These are phyloP conservation scores for Elgonia sp. DNA, from an alignment of 2,888 invertebrate genomes.

Conservation along the genomic window DNA sequence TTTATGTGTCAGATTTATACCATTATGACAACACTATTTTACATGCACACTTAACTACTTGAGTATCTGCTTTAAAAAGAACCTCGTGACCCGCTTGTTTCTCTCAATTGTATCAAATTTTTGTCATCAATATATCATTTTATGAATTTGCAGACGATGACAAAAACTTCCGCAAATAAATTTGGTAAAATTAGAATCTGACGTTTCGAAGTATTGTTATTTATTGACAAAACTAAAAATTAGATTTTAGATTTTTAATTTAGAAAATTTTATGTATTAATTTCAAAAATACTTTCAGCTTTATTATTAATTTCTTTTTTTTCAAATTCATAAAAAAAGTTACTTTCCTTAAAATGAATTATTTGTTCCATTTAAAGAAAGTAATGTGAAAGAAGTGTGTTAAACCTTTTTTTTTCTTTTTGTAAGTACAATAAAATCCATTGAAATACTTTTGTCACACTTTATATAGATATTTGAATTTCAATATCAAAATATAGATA, in stretches of 20 bases:
- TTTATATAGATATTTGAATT: constrained; percentile 13
- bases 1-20: constrained; percentile 66
- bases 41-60: neutral
- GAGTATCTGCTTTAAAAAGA: constrained; percentile 9
- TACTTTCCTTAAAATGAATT: too few relatives aligned
- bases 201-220: neutral
- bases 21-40: constrained; percentile 59
- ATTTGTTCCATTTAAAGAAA: too few relatives aligned
- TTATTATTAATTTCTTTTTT: too few relatives aligned
- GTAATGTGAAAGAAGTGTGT: too few relatives aligned
- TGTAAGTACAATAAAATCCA: too few relatives aligned
- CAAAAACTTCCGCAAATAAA: constrained; percentile 4
- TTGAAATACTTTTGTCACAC: too few relatives aligned
- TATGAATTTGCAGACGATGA: constrained; percentile 38
- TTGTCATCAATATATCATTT: constrained; percentile 8
- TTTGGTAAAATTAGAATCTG: neutral
- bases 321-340: too few relatives aligned
- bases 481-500: constrained; percentile 40
- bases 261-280: too few relatives aligned
- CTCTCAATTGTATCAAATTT: constrained; percentile 45
- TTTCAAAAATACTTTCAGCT: too few relatives aligned
- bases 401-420: too few relatives aligned
- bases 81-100: neutral
- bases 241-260: too few relatives aligned
- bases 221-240: neutral